These are phyloP conservation scores for Eilema griseolum DNA, from an alignment of 2,888 invertebrate species.

Conservation along the genomic window DNA sequence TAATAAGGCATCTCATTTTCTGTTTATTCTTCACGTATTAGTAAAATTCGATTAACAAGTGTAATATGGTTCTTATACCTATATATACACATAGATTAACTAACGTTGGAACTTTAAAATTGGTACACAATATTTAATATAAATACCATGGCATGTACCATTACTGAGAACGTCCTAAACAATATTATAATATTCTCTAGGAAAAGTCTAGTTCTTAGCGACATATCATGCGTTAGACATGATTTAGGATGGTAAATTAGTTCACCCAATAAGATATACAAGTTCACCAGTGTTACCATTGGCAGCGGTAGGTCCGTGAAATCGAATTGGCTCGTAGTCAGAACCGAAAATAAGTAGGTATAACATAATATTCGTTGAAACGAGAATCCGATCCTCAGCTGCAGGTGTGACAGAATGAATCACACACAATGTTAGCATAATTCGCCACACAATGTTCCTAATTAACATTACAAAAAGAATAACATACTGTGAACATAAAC, in stretches of 20 bases:
- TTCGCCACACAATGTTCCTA: slow-evolving; percentile 25
- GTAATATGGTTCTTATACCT: no score
- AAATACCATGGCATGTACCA: no score
- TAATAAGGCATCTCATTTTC: no score
- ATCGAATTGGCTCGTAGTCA: slow-evolving; percentile 84
- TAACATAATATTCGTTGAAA: slow-evolving; percentile 67
- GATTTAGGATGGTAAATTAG: slow-evolving; percentile 62
- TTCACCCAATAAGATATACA: no score
- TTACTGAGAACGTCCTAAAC: not conserved
- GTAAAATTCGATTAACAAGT: no score
- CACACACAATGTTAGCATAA: slow-evolving; percentile 48
- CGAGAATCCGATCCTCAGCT: slow-evolving; percentile 59
- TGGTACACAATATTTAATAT: no score
- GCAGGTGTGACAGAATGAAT: slow-evolving; percentile 65
- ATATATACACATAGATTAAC: no score
- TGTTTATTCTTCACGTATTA: no score
- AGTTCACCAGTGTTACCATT: no score
- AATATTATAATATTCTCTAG: not conserved
- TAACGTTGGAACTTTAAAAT: no score
- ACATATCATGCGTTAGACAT: slow-evolving; percentile 50
- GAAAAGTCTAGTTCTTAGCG: not conserved
- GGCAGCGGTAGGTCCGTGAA: slow-evolving; percentile 77
- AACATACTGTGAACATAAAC: slow-evolving; percentile 23
- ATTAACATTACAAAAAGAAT: slow-evolving; percentile 33
- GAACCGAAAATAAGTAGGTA: slow-evolving; percentile 80